Conservation (phyloP, 2,888 invertebrate species). For the Lycaena phlaeas region DNA sequence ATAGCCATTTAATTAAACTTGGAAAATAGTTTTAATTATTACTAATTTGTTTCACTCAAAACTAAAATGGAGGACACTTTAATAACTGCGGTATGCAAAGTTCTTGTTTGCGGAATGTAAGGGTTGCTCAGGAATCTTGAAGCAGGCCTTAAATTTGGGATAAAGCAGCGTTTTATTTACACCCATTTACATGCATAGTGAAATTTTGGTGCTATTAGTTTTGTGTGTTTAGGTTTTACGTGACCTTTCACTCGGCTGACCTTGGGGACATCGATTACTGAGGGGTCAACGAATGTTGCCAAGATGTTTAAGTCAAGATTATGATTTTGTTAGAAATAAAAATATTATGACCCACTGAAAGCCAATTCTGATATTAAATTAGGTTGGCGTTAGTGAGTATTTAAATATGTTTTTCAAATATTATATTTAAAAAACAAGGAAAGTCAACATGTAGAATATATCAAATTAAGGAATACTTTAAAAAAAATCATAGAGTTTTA, state of each 20-base stretch:
- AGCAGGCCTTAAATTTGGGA: background rate
- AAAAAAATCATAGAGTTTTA: no score
- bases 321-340: background rate
- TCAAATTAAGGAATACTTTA: no score
- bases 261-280: background rate
- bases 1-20: background rate
- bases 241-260: background rate
- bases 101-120: no score
- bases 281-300: background rate
- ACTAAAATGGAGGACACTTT: no score
- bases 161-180: background rate
- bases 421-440: background rate
- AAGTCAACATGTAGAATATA: no score
- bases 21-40: background rate
- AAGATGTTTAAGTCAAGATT: background rate
- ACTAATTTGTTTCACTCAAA: no score
- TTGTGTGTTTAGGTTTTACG: constrained; percentile 1
- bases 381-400: no score
- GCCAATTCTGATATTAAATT: no score
- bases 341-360: no score
- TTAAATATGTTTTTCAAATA: background rate
- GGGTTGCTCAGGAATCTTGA: background rate
- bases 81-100: background rate
- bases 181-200: background rate
- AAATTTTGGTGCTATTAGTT: background rate